These are phyloP conservation scores for Xiphydria camelus DNA, from an alignment of 2,888 invertebrate genomes.

Conservation along the genomic window DNA sequence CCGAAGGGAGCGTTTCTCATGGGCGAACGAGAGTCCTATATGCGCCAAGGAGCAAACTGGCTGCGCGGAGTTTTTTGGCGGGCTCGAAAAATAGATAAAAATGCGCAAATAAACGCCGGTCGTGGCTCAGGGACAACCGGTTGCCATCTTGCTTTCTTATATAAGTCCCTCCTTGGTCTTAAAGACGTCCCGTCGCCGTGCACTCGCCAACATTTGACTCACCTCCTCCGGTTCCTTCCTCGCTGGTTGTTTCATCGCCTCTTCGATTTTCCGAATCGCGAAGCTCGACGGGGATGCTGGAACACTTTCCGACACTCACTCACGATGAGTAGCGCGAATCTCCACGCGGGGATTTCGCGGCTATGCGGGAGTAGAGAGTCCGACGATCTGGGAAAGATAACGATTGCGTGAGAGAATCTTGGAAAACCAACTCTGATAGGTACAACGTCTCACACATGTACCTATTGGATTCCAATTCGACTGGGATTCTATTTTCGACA, in stretches of 20 bases:
- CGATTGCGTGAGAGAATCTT: too few relatives aligned
- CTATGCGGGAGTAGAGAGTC: too few relatives aligned
- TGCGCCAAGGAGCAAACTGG: constrained; percentile 9
- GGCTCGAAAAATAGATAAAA: constrained; percentile 54
- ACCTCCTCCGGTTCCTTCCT: constrained; percentile 26
- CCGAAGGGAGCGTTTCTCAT: too few relatives aligned
- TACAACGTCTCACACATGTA: too few relatives aligned
- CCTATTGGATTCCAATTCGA: too few relatives aligned
- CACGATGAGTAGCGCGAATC: too few relatives aligned
- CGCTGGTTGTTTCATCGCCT: constrained; percentile 14
- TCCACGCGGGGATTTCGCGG: too few relatives aligned
- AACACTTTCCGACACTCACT: too few relatives aligned
- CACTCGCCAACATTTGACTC: constrained; percentile 27
- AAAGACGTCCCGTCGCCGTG: constrained; percentile 44
- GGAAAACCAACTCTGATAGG: too few relatives aligned
- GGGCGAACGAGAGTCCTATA: not conserved
- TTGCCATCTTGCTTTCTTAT: constrained; percentile 56
- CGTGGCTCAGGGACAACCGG: constrained; percentile 56
- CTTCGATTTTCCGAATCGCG: constrained; percentile 11
- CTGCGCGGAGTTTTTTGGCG: constrained; percentile 35
- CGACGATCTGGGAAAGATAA: too few relatives aligned
- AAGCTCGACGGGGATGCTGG: too few relatives aligned
- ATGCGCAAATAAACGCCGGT: constrained; percentile 55
- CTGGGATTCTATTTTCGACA: too few relatives aligned
- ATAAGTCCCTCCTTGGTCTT: constrained; percentile 51